These are phyloP conservation scores for Shinisaurus crocodilurus DNA, from an alignment of 2,113 vertebrate genomes.

Conservation along the genomic window DNA sequence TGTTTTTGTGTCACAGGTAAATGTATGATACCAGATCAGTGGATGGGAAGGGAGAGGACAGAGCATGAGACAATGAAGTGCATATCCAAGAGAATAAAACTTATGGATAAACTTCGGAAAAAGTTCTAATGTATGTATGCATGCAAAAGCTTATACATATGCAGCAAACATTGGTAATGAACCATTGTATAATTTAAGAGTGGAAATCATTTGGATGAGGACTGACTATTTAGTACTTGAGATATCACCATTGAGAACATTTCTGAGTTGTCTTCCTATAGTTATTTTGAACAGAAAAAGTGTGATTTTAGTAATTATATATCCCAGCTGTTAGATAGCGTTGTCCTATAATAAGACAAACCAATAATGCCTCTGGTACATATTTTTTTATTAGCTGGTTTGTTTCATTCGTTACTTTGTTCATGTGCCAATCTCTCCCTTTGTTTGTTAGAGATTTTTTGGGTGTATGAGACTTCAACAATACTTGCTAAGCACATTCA, in stretches of 20 bases:
- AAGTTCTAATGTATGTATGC: neutral
- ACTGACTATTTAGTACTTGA: conserved; percentile 26
- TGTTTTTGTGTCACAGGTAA: neutral
- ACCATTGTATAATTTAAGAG: neutral
- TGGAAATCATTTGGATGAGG: conserved; percentile 4
- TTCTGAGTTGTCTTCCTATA: neutral
- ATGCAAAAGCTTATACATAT: conserved; percentile 22
- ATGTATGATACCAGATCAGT: neutral
- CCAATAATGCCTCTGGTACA: neutral
- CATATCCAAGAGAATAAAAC: neutral
- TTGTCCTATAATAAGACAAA: conserved; percentile 3
- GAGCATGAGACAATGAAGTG: too few species aligned
- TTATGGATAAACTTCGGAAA: neutral
- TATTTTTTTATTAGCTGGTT: neutral
- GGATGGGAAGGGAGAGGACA: neutral
- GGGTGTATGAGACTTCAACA: conserved; percentile 68
- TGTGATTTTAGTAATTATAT: neutral
- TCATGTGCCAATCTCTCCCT: conserved; percentile 11
- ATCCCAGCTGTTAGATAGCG: neutral
- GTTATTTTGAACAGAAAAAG: neutral
- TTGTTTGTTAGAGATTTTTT: conserved; percentile 68
- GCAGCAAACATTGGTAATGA: neutral
- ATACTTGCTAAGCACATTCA: conserved; percentile 62
- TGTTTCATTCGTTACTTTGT: neutral
- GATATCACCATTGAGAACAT: neutral